Base-by-base conservation (phyloP, 2,888 invertebrate genomes). In the Trissolcus brochymenae region DNA sequence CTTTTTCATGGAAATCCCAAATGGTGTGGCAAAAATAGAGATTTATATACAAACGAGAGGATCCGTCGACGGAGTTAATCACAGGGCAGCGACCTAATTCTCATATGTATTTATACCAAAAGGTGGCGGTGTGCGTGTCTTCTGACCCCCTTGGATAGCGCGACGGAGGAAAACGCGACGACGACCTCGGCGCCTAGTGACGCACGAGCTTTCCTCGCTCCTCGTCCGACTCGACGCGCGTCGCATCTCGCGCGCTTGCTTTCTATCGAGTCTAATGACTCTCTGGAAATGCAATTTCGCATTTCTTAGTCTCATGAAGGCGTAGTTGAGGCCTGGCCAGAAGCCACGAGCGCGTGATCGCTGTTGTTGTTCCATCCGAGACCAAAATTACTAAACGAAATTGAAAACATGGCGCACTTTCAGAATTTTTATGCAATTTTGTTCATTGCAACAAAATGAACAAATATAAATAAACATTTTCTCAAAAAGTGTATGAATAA, bases 81-180 rank as follows among this genome's bases (percentile, higher is more conserved):
- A 56, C 66, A 70, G 79, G 76, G 62, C 79, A 76, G 76, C 83
- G 85, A 85, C 85, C 86, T 80, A 86, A 76, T 85, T 86, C 84
- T 83, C 82, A 81, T 82, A 83, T 85, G 82, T 86, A 86, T 86
- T 86, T 86, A 86, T 86, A 86, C 81, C 84, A 80, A 82, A 83
- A 82, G 83, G 82, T 81, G 82, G 66, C 60, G 59, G 66, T 61
- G 56, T 72, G 35, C 35, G 65, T 50, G 73, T 73, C 72, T 64
- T 72, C 82, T 81, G 80, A 78, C 82, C 82, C 82, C 82, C 82
- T 84, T 81, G 70, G 41, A 53, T 71, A 79, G 62, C 61, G 66
- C 46, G 51, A 51, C 11, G 67, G 61, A 59, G 68, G 65, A 76
- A 76, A 73, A 70, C 60, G 51, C 61, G 43, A 29, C 61, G 43